A percentile compares a stretch with the other conserved stretches of the same genome.
Conservation (phyloP, 1,140 invertebrate genomes). For the Lepidotrigona ventralis region DNA sequence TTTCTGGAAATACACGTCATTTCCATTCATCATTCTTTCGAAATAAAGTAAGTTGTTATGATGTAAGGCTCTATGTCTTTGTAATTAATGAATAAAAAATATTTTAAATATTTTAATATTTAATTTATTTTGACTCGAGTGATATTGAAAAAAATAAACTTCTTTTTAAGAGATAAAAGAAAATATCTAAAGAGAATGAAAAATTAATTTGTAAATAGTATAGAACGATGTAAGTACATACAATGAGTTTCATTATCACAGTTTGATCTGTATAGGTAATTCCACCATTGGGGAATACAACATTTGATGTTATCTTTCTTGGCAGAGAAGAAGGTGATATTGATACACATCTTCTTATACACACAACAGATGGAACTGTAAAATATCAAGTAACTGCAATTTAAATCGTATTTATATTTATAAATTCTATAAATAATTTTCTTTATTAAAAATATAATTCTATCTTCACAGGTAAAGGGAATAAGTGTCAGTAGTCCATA, state of each 20-base stretch:
- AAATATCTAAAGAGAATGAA: neutral
- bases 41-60: constrained; percentile 85
- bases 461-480: constrained; percentile 86
- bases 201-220: neutral
- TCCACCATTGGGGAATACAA: constrained; percentile 93
- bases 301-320: constrained; percentile 97
- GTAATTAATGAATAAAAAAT: no score
- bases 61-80: neutral
- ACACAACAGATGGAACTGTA: constrained; percentile 93
- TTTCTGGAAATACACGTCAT: constrained; percentile 92
- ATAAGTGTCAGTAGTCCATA: constrained; percentile 93
- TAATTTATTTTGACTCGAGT: neutral
- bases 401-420: constrained; percentile 13
- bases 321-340: constrained; percentile 93
- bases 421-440: constrained; percentile 45
- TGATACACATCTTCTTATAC: constrained; percentile 93
- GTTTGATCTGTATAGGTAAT: constrained; percentile 84
- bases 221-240: neutral
- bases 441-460: constrained; percentile 30
- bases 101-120: neutral
- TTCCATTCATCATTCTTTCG: constrained; percentile 97
- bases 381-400: constrained; percentile 85
- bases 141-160: no score
- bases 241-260: neutral
- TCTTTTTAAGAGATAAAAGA: neutral